Evolutionary conservation across 2,797 vertebrate genomes (phyloP).

Genomic region (Anguilla marmorata): DNA sequence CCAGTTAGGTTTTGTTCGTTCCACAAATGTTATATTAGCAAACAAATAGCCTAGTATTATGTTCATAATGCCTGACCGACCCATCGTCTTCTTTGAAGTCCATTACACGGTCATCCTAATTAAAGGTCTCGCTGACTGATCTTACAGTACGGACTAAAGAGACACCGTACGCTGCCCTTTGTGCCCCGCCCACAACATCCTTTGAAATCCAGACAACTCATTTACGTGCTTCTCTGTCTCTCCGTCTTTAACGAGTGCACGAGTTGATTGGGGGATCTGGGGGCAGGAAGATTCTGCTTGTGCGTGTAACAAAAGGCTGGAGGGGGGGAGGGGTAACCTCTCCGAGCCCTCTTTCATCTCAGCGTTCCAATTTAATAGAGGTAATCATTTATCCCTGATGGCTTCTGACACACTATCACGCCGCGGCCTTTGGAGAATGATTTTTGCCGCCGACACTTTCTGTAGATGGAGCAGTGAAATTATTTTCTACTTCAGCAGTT

Average conservation of each 20-base stretch:
- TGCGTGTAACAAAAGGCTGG: neutral
- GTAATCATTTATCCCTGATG: slow-evolving; percentile 42
- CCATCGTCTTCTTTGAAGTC: neutral
- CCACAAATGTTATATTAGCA: too few species aligned
- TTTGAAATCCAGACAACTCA: neutral
- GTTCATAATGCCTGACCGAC: neutral
- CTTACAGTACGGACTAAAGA: neutral
- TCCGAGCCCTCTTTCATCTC: slow-evolving; percentile 18
- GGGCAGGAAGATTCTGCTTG: neutral
- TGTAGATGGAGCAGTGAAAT: slow-evolving; percentile 40
- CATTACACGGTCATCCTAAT: neutral
- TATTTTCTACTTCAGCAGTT: slow-evolving; percentile 40
- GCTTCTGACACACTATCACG: slow-evolving; percentile 31
- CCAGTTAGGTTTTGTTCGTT: too few species aligned
- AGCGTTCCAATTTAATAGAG: slow-evolving; percentile 36
- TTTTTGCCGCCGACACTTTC: slow-evolving; percentile 31
- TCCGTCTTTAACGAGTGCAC: neutral
- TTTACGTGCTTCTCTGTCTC: neutral
- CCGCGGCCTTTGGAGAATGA: slow-evolving; percentile 33
- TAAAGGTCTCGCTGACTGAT: neutral
- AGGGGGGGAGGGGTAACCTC: neutral
- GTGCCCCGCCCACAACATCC: neutral
- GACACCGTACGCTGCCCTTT: neutral
- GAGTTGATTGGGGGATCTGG: neutral
- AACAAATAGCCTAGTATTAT: neutral